Evolutionary conservation across 2,797 vertebrate species (phyloP), one percentile per base, ranked within the genome.

Genomic region (Decapterus maruadsi): DNA sequence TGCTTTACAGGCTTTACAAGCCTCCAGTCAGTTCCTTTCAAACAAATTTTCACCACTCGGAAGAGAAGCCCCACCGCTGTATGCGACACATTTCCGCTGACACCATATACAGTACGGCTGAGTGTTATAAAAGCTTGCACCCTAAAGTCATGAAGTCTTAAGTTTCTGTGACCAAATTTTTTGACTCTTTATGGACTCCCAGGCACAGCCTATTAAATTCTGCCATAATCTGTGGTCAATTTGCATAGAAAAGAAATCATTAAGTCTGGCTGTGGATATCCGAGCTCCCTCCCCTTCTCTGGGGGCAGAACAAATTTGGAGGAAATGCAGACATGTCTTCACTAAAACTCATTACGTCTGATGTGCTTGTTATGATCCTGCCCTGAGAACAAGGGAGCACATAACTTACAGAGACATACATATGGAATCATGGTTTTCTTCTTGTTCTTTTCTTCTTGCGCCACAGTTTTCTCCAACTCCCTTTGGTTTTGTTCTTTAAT

Each of bases 161-260:
- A 72, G 68, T 80, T 83, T 85, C 77, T 83, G 61, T 74, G 78
- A 83, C 78, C 77, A 86, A 51, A 80, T 80, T 90, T 43, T 43
- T 70, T 74, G 64, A 79, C 76, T 85, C 69, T 70, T 86, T 68
- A 80, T 82, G 45, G 63, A 72, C 76, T 85, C 48, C 14, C 68
- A 42, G 77, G 59, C 71, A 62, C 57, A 69, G 50, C 46, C 78
- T 87, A 82, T 82, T 85, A 83, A 66, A 86, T 83, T 90, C 68
- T 45, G 16, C 48, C 60, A 83, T 89, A 83, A 89, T 88, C 84
- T 83, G 43, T 20, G 45, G 59, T 53, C 84, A 81, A 89, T 93
- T 92, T 90, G 86, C 91, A 91, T 87, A 80, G 79, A 89, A 85
- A 91, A 77, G 50, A 83, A 84, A 77, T 89, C 63, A 89, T 87